Evolutionary conservation across 1,140 invertebrate species (phyloP).

Genomic region (Neoseiulus cucumeris): DNA sequence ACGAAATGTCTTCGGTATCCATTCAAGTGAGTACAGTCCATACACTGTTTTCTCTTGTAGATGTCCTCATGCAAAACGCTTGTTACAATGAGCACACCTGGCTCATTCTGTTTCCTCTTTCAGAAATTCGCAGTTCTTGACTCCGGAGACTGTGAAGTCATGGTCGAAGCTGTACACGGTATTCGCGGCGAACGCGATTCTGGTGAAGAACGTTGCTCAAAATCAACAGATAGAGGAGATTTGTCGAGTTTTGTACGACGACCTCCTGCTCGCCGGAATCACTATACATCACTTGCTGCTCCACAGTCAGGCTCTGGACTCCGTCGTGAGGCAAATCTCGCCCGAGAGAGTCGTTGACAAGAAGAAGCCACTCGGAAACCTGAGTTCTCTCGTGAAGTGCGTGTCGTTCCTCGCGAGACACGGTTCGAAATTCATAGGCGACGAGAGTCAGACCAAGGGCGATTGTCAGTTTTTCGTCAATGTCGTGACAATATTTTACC

Average conservation of each 20-base stretch:
- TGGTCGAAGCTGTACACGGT: neutral
- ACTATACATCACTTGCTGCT: neutral
- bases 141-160: neutral
- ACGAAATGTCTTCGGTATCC: neutral
- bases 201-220: neutral
- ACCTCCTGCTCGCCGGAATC: neutral
- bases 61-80: neutral
- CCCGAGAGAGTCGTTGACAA: neutral
- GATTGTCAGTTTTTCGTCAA: neutral
- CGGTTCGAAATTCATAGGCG: neutral
- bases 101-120: neutral
- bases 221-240: slow-evolving; percentile 1
- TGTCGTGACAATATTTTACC: neutral
- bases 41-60: neutral
- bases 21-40: neutral
- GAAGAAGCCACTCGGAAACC: neutral
- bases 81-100: no score
- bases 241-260: neutral
- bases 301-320: neutral
- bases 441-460: neutral
- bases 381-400: neutral
- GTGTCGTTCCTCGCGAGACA: neutral
- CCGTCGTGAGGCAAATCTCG: neutral
- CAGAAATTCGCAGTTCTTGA: neutral
- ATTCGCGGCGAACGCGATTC: neutral